Percentiles rank a stretch among this genome's conserved stretches.
Evolutionary conservation across 2,113 vertebrate genomes (phyloP).

Genomic region (Pluvianellus socialis): DNA sequence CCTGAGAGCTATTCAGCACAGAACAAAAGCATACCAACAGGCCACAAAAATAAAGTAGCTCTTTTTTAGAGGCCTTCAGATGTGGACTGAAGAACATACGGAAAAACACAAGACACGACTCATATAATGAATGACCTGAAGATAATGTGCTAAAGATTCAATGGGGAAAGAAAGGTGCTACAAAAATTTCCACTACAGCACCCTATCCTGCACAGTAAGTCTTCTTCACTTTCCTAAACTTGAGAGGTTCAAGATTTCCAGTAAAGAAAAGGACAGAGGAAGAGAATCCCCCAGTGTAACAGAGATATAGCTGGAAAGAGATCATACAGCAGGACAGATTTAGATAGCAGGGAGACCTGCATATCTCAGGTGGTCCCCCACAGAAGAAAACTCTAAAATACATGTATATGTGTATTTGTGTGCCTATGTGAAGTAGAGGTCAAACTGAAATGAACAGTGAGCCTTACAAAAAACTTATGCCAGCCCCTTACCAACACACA

Average conservation of each 20-base stretch:
- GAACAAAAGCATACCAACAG: background rate
- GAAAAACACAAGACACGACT: background rate
- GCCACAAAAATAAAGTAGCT: background rate
- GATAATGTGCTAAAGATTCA: background rate
- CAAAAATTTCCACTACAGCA: background rate
- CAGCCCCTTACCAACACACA: background rate
- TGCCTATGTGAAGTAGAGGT: background rate
- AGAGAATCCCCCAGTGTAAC: background rate
- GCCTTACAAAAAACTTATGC: background rate
- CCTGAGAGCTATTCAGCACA: background rate
- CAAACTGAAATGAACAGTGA: background rate
- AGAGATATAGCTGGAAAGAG: background rate
- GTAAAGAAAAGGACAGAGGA: background rate
- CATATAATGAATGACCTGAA: background rate
- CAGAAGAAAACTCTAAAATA: background rate
- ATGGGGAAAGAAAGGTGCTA: background rate
- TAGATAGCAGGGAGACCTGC: background rate
- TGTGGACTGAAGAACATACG: background rate
- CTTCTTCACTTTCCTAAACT: background rate
- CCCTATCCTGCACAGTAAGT: background rate
- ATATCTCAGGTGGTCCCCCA: background rate
- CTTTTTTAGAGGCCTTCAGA: background rate
- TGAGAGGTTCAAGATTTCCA: background rate
- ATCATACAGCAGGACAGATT: background rate
- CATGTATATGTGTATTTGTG: rapidly evolving